Evolutionary conservation across 2,797 vertebrate species (phyloP).

Genomic region (Brotula barbata): DNA sequence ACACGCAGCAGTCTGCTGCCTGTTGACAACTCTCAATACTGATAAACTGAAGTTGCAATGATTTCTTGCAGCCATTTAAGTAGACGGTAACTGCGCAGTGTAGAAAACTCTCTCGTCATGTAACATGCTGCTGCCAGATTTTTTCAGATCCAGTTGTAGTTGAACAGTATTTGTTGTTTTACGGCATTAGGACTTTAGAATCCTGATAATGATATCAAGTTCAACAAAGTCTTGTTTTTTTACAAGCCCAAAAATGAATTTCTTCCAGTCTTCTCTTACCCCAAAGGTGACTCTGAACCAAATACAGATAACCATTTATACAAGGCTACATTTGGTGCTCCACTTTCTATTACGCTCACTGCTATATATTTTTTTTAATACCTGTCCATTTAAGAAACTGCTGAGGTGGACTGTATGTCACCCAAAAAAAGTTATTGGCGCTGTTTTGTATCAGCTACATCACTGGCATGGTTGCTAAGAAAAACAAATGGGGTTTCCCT

Average conservation of each 20-base stretch:
- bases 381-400: constrained; percentile 35
- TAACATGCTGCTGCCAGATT: constrained; percentile 9
- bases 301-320: too few relatives aligned
- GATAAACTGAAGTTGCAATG: background rate
- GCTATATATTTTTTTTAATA: constrained; percentile 27
- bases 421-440: constrained; percentile 19
- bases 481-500: background rate
- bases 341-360: background rate
- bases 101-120: constrained; percentile 1
- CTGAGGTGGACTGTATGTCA: constrained; percentile 5
- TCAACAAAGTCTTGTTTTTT: too few relatives aligned
- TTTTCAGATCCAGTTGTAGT: too few relatives aligned
- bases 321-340: background rate
- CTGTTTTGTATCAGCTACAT: constrained; percentile 25
- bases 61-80: background rate
- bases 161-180: too few relatives aligned
- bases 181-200: too few relatives aligned
- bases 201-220: too few relatives aligned
- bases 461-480: background rate
- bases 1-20: constrained; percentile 11
- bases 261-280: too few relatives aligned
- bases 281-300: too few relatives aligned
- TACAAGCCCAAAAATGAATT: too few relatives aligned
- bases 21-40: background rate
- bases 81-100: background rate